Base-by-base conservation (phyloP, 2,888 invertebrate species). In the Pachydiplax longipennis region DNA sequence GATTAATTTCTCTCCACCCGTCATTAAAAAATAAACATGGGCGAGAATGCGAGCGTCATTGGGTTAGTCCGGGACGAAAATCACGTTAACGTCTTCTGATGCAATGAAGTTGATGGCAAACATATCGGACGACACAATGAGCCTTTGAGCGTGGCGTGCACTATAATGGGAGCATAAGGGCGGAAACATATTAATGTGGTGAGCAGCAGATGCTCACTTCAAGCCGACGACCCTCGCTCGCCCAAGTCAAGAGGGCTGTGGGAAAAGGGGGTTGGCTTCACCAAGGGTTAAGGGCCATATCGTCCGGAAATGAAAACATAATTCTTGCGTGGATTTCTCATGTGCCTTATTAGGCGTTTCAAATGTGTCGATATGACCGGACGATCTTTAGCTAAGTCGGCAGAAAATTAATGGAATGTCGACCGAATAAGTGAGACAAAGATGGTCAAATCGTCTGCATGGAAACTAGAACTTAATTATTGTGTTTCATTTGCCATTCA, bases 231-330 rank as follows among this genome's bases (percentile, higher is more conserved):
- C 73, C 73, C 73, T 73, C 81, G 80, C 13, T 80, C 58, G 13
- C 22, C 44, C 53, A 12, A 44, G 82, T 15, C 25, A 12, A 37
- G 37, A 10, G 87, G 37, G 65, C n/a, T 37, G 87, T 37, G 83
- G 35, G 18, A 61, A 90, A 83, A 83, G 80, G 83, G 91, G 81
- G 4, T 44, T 44, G 87, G 90, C 91, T 31, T 91, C 90, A 91
- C 93, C 92, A 93, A 93, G 93, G 93, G 93, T 93, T 93, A 93
- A 92, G 92, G 92, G 91, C 91, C 91, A 92, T 92, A 93, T 93
- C 93, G 93, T 93, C 93, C 92, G 73, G 73, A 73, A 31, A 73
- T 73, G 31, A 73, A 73, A 73, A 73, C 31, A 25, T 73, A 31
- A 73, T 73, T 73, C 31, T 73, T 31, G 13, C 31, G 31, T 31